Conservation (phyloP, 2,888 invertebrate genomes). For the Hyposoter didymator region DNA sequence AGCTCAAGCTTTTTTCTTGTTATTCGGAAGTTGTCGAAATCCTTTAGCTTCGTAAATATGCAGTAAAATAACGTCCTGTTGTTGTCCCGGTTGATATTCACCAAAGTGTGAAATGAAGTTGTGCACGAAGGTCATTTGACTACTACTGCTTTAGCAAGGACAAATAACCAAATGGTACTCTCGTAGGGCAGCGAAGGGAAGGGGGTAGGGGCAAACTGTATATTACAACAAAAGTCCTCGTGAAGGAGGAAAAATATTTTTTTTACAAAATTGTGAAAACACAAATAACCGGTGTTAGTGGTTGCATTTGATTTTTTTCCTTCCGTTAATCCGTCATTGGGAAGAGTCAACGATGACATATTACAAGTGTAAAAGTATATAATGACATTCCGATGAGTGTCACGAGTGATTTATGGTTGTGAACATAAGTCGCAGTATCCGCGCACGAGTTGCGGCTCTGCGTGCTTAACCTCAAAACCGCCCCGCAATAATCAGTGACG, state of each 20-base stretch:
- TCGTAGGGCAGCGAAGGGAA: background rate
- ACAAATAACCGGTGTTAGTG: constrained; percentile 19
- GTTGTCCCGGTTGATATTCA: background rate
- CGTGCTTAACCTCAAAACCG: constrained; percentile 43
- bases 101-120: background rate
- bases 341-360: background rate
- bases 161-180: background rate
- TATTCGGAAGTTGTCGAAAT: background rate
- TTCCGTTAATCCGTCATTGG: background rate
- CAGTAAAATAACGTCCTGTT: background rate
- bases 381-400: constrained; percentile 37
- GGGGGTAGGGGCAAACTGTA: background rate
- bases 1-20: background rate
- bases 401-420: constrained; percentile 24
- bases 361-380: background rate
- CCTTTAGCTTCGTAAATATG: background rate
- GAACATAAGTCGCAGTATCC: constrained; percentile 52
- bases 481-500: background rate
- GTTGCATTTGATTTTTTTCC: background rate
- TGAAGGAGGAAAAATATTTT: constrained; percentile 6
- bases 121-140: background rate
- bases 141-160: background rate
- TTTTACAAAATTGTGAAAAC: constrained; percentile 1
- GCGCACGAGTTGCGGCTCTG: constrained; percentile 44
- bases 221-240: constrained; percentile 8